phyloP scores from a whole-genome alignment of 2,888 invertebrate genomes.

The Eulithis prunata region DNA sequence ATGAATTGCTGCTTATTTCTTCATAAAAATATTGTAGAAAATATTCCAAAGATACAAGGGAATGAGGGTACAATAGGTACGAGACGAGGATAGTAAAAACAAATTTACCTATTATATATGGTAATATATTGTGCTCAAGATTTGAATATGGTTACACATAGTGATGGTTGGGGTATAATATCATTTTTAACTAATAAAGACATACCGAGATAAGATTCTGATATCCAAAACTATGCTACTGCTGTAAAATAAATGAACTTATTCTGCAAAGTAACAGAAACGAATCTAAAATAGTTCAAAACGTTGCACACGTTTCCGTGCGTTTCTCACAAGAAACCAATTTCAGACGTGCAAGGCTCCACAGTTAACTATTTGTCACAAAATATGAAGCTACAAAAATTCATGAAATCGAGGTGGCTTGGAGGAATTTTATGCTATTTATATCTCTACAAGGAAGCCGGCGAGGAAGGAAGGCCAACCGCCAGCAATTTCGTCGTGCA shows the following conservation, averaged over 20 bases:
- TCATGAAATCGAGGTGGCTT: constrained; percentile 63
- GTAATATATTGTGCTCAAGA: no score
- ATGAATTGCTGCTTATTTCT: constrained; percentile 38
- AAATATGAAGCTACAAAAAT: constrained; percentile 71
- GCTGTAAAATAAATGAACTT: constrained; percentile 3
- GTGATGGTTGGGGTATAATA: no score
- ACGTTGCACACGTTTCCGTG: constrained; percentile 43
- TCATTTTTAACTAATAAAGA: no score
- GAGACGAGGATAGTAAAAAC: no score
- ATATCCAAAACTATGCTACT: no score
- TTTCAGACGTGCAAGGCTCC: constrained; percentile 53
- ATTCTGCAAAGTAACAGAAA: constrained; percentile 29
- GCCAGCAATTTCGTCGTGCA: constrained; percentile 60
- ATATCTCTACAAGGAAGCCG: constrained; percentile 49
- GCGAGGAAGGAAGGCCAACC: constrained; percentile 62
- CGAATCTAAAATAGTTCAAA: constrained; percentile 37
- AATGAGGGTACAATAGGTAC: no score
- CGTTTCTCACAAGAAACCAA: constrained; percentile 54
- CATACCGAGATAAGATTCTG: no score
- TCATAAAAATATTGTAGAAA: constrained; percentile 16
- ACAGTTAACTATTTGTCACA: constrained; percentile 63
- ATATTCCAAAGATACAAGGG: not conserved
- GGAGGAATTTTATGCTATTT: constrained; percentile 59
- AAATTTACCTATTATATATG: no score
- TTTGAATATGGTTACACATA: no score